Evolutionary conservation across 37 sponge, comb jelly and placozoan genomes (phyloP), one percentile per base, ranked within the genome.

Genomic region (Hexactinellida sp.): DNA sequence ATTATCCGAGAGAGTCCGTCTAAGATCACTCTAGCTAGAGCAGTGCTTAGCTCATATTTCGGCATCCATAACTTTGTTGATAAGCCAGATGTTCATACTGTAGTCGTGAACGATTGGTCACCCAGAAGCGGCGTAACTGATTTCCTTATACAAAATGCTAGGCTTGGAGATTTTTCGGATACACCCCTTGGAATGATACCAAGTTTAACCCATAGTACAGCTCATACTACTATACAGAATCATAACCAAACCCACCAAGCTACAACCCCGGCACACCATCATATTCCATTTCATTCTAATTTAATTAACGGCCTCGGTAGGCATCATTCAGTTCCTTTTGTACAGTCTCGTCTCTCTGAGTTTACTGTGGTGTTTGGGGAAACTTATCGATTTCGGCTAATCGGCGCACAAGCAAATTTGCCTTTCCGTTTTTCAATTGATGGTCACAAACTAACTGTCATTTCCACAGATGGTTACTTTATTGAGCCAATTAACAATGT

Each of bases 261-360:
- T n/a, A n/a, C n/a, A n/a, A n/a, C n/a, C n/a, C n/a, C n/a, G n/a
- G n/a, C n/a, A n/a, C n/a, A n/a, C n/a, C n/a, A n/a, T n/a, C n/a
- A n/a, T n/a, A 21, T 90, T 23, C 88, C 88, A 7, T 91, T 89
- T 54, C 89, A 86, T 55, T 90, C 90, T 52, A 91, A 87, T 35
- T 84, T 95, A 16, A 88, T 92, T 35, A 95, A 95, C 84, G 95
- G 93, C 0, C 86, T 55, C 37, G 93, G 91, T 0, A 35, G 87
- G 55, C 91, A 89, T 30, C 54, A 39, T 1, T 36, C 86, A 37
- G 84, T 87, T 24, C 83, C 89, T 10, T 84, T 63, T 37, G 83
- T 35, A 10, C 38, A 37, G 32, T 83, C 92, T 35, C 83, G 82
- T 54, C 55, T 93, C 19, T 32, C 47, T 3, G 63, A 71, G 0